Evolutionary conservation across 2,113 vertebrate species (phyloP), one percentile per base, ranked within the genome.

Genomic region (Condylura cristata): DNA sequence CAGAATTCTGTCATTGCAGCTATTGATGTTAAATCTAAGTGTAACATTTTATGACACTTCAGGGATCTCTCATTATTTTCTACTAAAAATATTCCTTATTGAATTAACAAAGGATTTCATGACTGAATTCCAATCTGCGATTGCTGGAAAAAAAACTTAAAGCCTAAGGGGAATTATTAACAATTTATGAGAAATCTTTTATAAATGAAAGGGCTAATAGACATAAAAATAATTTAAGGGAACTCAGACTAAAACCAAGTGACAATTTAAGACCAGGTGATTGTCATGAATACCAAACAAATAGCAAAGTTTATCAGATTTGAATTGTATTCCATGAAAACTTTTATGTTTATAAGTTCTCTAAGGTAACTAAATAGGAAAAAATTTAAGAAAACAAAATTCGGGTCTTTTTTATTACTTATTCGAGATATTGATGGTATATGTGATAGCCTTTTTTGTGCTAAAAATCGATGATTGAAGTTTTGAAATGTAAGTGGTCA

Each of bases 101-200:
- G 53, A 94, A 65, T 89, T 90, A 89, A 80, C 3, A 94, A 83
- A 91, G 74, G 13, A 9, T 68, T 92, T 91, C n/a, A 75, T 16
- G 20, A 90, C 70, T 95, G 37, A 78, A 39, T 92, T 92, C 24
- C 24, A 95, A 81, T 86, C 18, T 95, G 8, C 53, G 53, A 41
- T 86, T 60, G 39, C 46, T 84, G 13, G 26, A 82, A 90, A 8
- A 8, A 94, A 63, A 92, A 95, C 9, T 17, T 74, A 63, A 87
- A 74, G n/a, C 32, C 76, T 87, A 61, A 61, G 24, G 44, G 65
- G 48, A 90, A 86, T 8, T 37, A 76, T 68, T 94, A 90, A 86
- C 70, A 74, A 78, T 63, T 90, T 81, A 93, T 58, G 53, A 13
- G 76, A 82, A 94, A 85, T 95, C 48, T 85, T 94, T 90, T 53